Percentiles rank a stretch among this genome's conserved stretches.
Evolutionary conservation across 2,797 vertebrate genomes (phyloP).

Genomic region (Cephalopachus bancanus): DNA sequence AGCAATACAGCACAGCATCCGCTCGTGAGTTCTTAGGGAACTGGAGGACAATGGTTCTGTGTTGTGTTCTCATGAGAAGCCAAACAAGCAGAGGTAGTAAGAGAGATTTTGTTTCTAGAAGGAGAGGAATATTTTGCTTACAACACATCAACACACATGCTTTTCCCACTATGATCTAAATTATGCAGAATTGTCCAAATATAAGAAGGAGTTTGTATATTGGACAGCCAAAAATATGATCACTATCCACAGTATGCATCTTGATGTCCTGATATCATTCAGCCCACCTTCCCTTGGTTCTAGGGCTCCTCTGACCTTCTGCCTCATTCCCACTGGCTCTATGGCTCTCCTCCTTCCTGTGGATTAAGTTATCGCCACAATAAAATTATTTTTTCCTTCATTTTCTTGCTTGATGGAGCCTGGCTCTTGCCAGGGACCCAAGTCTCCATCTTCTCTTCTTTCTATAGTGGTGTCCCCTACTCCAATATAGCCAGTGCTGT

Average conservation of each 20-base stretch:
- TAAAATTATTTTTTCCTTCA: background rate
- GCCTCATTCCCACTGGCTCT: background rate
- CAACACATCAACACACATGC: background rate
- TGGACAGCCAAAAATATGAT: background rate
- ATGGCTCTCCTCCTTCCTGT: background rate
- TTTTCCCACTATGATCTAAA: background rate
- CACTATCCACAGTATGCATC: background rate
- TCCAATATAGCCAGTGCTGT: fast-evolving
- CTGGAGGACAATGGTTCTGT: too few relatives aligned
- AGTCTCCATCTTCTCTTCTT: background rate
- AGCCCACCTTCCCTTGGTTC: background rate
- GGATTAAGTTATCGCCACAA: background rate
- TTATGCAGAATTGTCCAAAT: background rate
- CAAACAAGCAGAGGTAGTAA: background rate
- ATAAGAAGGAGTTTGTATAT: background rate
- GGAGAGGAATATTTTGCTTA: background rate
- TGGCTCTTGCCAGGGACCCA: background rate
- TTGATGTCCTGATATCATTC: background rate
- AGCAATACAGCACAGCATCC: too few relatives aligned
- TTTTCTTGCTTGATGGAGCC: background rate
- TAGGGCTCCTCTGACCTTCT: background rate
- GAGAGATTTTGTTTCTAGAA: background rate
- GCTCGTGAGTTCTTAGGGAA: fast-evolving
- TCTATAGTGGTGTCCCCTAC: background rate
- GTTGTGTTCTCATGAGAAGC: background rate